Conservation (phyloP, 2,888 invertebrate species). For the Monoplex corrugatus region DNA sequence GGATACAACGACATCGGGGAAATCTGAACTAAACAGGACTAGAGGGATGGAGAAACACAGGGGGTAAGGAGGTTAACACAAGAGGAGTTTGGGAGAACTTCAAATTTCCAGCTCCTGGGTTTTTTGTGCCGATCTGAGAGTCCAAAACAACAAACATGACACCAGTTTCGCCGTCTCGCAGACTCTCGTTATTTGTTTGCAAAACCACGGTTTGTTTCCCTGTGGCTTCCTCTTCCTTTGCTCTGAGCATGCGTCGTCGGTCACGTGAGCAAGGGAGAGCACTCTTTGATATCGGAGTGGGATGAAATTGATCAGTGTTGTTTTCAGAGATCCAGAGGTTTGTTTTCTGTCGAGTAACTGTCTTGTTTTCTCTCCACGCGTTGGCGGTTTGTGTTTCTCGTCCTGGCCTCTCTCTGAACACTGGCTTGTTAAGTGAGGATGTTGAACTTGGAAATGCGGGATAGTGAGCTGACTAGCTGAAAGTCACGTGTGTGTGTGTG, state of each 20-base stretch:
- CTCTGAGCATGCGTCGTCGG: background rate
- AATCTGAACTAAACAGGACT: background rate
- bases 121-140: background rate
- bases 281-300: background rate
- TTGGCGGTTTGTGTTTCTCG: background rate
- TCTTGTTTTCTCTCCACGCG: background rate
- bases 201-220: background rate
- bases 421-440: too few relatives aligned
- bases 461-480: too few relatives aligned
- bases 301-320: background rate
- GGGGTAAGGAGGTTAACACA: background rate
- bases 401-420: background rate
- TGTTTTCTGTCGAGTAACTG: background rate
- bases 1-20: too few relatives aligned
- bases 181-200: background rate
- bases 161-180: background rate
- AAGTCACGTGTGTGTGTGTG: conserved; percentile 18
- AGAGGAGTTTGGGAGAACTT: background rate
- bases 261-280: background rate
- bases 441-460: too few relatives aligned
- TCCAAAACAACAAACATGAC: background rate
- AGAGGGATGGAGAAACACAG: background rate
- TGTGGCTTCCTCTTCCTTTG: background rate
- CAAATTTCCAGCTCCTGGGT: background rate
- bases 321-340: background rate